These are phyloP conservation scores for Hoplostethus mediterraneus DNA, from an alignment of 2,797 vertebrate genomes.

Conservation along the genomic window DNA sequence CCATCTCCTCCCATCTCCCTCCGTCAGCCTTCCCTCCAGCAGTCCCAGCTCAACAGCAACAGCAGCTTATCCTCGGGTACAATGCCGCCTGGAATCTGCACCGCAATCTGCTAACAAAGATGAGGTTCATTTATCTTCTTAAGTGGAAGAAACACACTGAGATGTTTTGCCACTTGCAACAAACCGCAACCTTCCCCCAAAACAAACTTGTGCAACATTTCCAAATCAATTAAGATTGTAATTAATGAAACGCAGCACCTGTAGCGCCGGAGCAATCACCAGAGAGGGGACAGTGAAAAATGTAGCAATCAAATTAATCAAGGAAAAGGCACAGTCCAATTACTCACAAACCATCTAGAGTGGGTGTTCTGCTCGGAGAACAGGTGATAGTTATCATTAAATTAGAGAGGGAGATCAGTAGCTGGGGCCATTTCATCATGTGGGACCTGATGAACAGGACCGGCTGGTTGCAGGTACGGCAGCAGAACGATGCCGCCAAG, in stretches of 20 bases:
- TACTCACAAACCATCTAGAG: conserved; percentile 76
- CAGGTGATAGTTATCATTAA: conserved; percentile 81
- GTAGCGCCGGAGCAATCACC: conserved; percentile 70
- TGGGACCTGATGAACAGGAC: conserved; percentile 54
- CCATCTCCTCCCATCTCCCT: conserved; percentile 14
- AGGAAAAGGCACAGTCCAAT: conserved; percentile 80
- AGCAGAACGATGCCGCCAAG: conserved; percentile 45
- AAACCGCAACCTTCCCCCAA: conserved; percentile 55
- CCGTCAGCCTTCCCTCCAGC: conserved; percentile 5
- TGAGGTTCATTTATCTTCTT: conserved; percentile 77
- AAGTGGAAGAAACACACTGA: conserved; percentile 59
- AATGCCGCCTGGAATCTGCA: conserved; percentile 52
- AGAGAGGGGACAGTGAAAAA: conserved; percentile 81
- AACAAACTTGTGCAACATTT: conserved; percentile 78
- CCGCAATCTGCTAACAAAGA: conserved; percentile 28
- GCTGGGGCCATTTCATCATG: conserved; percentile 55
- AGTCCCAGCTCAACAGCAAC: conserved; percentile 3
- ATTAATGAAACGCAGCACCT: conserved; percentile 83
- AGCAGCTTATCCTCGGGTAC: conserved; percentile 41
- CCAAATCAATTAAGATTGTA: conserved; percentile 83
- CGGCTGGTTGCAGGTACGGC: conserved; percentile 16
- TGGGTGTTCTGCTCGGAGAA: conserved; percentile 48
- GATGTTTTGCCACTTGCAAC: conserved; percentile 46
- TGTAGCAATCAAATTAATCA: conserved; percentile 83
- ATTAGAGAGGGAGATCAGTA: conserved; percentile 70